Evolutionary conservation across 2,113 vertebrate genomes (phyloP), one percentile per base, ranked within the genome.

Genomic region (Zapornia atra): DNA sequence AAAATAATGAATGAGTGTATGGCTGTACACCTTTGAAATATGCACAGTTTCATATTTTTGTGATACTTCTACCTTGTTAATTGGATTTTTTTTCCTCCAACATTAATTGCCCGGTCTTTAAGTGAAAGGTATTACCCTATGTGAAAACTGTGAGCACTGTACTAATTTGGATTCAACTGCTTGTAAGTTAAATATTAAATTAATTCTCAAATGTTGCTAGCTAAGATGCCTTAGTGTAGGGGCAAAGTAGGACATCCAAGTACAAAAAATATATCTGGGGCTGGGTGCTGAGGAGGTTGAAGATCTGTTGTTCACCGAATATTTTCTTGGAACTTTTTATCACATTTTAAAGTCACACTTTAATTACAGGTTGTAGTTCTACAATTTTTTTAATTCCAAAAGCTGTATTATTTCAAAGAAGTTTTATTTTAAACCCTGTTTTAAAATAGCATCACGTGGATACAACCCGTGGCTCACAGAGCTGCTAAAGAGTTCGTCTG

Each of bases 401-500:
- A 66, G 19, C 71, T 93, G 94, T 87, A 81, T 91, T 90, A 81
- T 91, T 90, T 89, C 80, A 46, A 82, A 57, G 26, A 95, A 85
- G 63, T 86, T 96, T 96, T 86, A 83, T 93, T 97, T 95, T 92
- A 96, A 88, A 34, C 24, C 40, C 34, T 51, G 3, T 48, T 63
- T 73, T 93, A 84, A 95, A 96, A 71, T 78, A 89, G 36, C 5
- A 11, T 75, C 9, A 8, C 21, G n/a, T 81, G 90, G 71, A 76
- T 96, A 94, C 77, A 82, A 75, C 77, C 79, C 76, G 88, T 34
- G 59, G 40, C 76, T 95, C 90, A 78, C 86, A 75, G 86, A 96
- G 86, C 63, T 87, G 95, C 48, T 78, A 84, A 51, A 82, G 88
- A 96, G 96, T 87, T 92, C 15, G 75, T 96, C 83, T 90, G 93